These are phyloP conservation scores for Ornithorhynchus anatinus DNA, from an alignment of 2,113 vertebrate genomes.

Conservation along the genomic window DNA sequence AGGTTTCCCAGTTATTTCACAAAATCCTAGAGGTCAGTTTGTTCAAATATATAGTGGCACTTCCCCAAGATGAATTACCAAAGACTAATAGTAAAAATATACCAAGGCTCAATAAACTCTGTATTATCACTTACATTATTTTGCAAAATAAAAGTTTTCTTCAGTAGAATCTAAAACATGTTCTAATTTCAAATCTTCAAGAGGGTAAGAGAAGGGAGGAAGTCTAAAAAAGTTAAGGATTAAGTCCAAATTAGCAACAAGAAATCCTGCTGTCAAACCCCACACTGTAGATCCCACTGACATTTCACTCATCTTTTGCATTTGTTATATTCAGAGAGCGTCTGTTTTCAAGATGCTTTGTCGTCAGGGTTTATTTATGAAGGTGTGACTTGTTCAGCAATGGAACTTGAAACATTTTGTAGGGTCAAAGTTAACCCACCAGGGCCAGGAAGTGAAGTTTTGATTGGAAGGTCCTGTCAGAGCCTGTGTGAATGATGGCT, in stretches of 20 bases:
- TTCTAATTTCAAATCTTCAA: not conserved
- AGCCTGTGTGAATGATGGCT: slow-evolving; percentile 53
- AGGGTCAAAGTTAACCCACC: slow-evolving; percentile 19
- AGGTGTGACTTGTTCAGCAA: slow-evolving; percentile 21
- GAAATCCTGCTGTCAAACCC: not conserved
- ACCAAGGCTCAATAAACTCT: not conserved
- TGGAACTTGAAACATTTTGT: slow-evolving; percentile 13
- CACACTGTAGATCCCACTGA: not conserved
- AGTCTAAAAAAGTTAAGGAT: not conserved
- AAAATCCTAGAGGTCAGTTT: too few relatives aligned
- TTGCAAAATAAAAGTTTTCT: accelerated
- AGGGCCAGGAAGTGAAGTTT: slow-evolving; percentile 39
- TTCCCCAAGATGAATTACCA: not conserved
- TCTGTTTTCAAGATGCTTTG: slow-evolving; percentile 15
- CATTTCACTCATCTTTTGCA: accelerated
- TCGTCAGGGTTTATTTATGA: slow-evolving; percentile 33
- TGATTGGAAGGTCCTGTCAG: slow-evolving; percentile 57
- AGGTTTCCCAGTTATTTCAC: not conserved
- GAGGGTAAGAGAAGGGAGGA: not conserved
- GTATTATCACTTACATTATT: not conserved
- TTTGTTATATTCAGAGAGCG: not conserved
- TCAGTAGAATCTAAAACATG: not conserved
- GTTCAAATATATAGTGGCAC: too few relatives aligned
- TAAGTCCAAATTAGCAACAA: not conserved
- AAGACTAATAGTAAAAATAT: not conserved